Evolutionary conservation across 2,113 vertebrate species (phyloP), one percentile per base, ranked within the genome.

Genomic region (Mustelus asterias): DNA sequence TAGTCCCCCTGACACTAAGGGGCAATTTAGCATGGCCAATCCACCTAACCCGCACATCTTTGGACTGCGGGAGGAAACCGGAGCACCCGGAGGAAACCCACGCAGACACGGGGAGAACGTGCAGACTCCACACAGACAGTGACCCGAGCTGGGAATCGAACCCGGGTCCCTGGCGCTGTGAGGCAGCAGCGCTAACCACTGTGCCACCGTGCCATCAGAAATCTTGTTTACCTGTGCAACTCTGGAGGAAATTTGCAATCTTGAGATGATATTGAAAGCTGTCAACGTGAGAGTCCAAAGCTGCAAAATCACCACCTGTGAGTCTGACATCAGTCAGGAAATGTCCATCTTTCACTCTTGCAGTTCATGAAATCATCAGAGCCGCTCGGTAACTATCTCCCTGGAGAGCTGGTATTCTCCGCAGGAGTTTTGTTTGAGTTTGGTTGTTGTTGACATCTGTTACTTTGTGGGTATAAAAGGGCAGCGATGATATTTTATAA

Each of bases 391-490:
- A 65, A 67, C 33, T 65, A 65, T n/a, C 20, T 93, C 18, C 16
- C 72, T 33, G 3, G 89, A 6, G 60, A 93, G 69, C 67, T 29
- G 69, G 29, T 48, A 76, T 44, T 54, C 41, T 95, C 24, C 22
- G 29, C 11, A 48, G 69, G 41, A 37, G 26, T 72, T 95, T 48
- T 33, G 67, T 76, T 95, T 72, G 26, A 44, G 69, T 95, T 44
- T 29, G 41, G 67, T 95, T 76, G 67, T 95, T 95, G 48, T 72
- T 95, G 94, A 29, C 94, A 48, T 29, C 94, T 72, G 94, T 95
- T 95, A 72, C 44, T 72, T 95, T 70, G 67, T 72, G 24, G 29
- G 37, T 54, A 54, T 69, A 33, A 54, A 95, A 95, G 94, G 69
- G 94, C 94, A 72, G 94, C 6, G 22, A 54, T 2, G 0, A 69